Evolutionary conservation across 2,888 invertebrate species (phyloP).

Genomic region (Acanthosepion pharaonis): DNA sequence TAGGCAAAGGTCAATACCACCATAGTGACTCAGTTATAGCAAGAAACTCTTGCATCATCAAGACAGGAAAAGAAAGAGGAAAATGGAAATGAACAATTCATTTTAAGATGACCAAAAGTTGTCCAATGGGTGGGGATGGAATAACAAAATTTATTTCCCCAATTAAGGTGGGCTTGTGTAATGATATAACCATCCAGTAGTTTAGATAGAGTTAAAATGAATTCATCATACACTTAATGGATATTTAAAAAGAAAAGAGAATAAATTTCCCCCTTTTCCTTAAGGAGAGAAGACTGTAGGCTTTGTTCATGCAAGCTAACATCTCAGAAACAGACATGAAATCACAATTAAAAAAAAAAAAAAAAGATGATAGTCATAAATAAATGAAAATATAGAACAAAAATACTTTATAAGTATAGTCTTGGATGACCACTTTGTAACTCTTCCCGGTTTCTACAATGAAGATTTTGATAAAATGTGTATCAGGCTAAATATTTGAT

Average conservation of each 20-base stretch:
- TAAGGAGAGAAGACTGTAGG: background rate
- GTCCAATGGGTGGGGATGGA: background rate
- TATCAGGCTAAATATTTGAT: background rate
- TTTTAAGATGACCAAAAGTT: constrained; percentile 2
- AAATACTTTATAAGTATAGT: background rate
- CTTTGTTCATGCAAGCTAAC: background rate
- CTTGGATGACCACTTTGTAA: background rate
- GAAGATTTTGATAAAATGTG: background rate
- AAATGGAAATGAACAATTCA: background rate
- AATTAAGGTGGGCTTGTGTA: background rate
- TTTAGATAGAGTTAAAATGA: background rate
- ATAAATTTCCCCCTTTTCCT: background rate
- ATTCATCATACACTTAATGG: background rate
- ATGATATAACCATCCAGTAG: background rate
- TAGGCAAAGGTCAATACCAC: constrained; percentile 8
- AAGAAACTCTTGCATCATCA: background rate
- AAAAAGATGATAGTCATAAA: background rate
- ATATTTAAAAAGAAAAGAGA: constrained; percentile 1
- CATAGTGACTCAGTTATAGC: background rate
- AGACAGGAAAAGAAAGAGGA: background rate
- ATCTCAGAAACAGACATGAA: background rate
- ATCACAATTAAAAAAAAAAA: background rate
- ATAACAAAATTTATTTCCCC: background rate
- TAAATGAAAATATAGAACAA: background rate
- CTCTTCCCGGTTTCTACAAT: background rate